phyloP scores from a whole-genome alignment of 2,113 vertebrate species.

The Seriola quinqueradiata region DNA sequence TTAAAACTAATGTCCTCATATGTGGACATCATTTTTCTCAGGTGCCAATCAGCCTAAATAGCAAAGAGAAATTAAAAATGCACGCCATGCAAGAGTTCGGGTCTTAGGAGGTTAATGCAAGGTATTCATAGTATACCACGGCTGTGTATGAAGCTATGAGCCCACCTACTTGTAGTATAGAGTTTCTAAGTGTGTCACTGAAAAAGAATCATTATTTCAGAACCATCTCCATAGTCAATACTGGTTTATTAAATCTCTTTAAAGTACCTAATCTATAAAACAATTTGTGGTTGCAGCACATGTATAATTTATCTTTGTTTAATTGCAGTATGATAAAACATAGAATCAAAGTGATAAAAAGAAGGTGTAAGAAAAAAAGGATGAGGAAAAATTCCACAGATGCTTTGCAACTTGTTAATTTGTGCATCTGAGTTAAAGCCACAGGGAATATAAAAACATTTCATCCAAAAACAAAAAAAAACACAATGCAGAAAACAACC shows the following conservation, averaged over 20 bases:
- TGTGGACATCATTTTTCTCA: no score
- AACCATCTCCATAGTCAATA: background rate
- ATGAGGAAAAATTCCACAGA: background rate
- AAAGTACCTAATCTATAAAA: background rate
- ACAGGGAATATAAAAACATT: slow-evolving; percentile 31
- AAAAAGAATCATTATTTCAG: background rate
- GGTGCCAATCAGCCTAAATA: no score
- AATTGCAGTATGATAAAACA: slow-evolving; percentile 36
- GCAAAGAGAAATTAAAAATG: no score
- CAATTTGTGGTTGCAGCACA: slow-evolving; percentile 17
- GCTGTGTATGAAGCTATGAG: background rate
- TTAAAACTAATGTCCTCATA: no score
- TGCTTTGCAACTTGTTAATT: slow-evolving; percentile 35
- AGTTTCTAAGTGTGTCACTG: background rate
- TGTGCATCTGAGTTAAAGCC: slow-evolving; percentile 33
- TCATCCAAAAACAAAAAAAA: slow-evolving; percentile 38
- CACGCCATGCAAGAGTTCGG: no score
- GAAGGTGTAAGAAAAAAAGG: slow-evolving; percentile 19
- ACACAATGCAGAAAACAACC: background rate
- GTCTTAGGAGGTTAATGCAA: background rate
- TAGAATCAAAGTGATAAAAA: slow-evolving; percentile 28
- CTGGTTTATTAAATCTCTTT: slow-evolving; percentile 2
- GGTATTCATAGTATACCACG: background rate
- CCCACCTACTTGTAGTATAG: background rate
- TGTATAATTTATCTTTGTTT: slow-evolving; percentile 29